Conservation (phyloP, 2,888 invertebrate genomes). For the Isotomurus palustris region DNA sequence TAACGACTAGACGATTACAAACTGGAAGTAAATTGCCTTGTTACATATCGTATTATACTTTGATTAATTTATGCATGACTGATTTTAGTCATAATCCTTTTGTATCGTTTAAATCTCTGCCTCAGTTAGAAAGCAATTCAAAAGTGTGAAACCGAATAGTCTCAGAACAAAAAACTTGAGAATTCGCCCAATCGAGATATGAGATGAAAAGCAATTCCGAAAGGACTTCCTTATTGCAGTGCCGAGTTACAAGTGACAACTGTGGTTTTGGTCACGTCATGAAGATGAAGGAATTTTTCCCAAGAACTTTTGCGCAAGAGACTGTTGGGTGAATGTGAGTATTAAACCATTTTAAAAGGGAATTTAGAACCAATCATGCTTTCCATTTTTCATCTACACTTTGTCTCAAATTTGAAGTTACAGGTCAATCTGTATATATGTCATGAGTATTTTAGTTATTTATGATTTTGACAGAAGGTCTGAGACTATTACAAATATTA, state of each 20-base stretch:
- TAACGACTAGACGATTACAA: no score
- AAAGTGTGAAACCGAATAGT: constrained; percentile 93
- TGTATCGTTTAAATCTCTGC: no score
- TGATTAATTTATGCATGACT: not conserved
- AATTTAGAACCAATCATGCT: no score
- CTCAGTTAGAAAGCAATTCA: constrained; percentile 87
- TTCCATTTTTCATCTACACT: no score
- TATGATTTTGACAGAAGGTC: no score
- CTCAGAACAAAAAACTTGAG: constrained; percentile 86
- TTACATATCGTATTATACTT: no score
- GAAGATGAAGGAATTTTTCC: constrained; percentile 84
- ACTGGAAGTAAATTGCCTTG: no score
- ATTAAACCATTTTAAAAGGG: no score
- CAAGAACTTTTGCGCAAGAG: constrained; percentile 87
- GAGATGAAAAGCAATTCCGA: constrained; percentile 77
- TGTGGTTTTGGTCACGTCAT: constrained; percentile 93
- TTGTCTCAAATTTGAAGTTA: no score
- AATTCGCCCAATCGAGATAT: constrained; percentile 66
- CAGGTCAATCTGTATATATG: no score
- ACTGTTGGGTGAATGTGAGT: constrained; percentile 91
- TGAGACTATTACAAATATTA: no score
- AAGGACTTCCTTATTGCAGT: constrained; percentile 90
- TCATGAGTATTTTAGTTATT: no score
- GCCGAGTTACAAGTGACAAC: constrained; percentile 81
- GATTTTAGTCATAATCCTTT: not conserved